Conservation (phyloP, 1,140 invertebrate species). For the Bombus huntii region DNA sequence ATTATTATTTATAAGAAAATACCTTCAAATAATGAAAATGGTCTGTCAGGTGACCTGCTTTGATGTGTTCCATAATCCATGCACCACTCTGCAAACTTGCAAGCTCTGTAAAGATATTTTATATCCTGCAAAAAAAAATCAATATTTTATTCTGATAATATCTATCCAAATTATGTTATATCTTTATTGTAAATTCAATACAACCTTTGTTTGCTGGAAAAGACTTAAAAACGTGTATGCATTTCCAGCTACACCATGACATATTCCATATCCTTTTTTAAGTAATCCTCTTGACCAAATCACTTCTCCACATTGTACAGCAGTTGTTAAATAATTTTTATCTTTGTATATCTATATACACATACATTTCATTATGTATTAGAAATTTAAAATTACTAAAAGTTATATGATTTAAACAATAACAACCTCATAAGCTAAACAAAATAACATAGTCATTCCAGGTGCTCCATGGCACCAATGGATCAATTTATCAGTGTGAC, state of each 20-base stretch:
- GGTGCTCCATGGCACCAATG: constrained; percentile 99
- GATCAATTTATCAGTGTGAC: constrained; percentile 89
- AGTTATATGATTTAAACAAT: constrained; percentile 40
- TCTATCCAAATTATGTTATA: background rate
- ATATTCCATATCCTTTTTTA: constrained; percentile 94
- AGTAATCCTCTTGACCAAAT: constrained; percentile 94
- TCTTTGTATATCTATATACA: constrained; percentile 86
- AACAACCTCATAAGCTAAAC: constrained; percentile 89
- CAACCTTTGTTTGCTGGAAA: constrained; percentile 90
- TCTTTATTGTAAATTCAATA: constrained; percentile 14
- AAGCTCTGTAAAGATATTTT: constrained; percentile 89
- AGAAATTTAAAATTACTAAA: constrained; percentile 11
- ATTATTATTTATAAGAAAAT: constrained; percentile 36
- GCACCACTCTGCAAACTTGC: constrained; percentile 93
- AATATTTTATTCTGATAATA: background rate
- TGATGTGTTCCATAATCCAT: constrained; percentile 88
- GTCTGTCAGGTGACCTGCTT: constrained; percentile 88
- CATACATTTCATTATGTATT: background rate
- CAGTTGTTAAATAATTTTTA: constrained; percentile 88
- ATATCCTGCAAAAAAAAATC: constrained; percentile 82
- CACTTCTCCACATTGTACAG: constrained; percentile 88
- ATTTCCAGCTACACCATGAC: constrained; percentile 96
- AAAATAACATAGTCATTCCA: constrained; percentile 91
- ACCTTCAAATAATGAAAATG: constrained; percentile 95
- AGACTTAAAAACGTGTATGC: constrained; percentile 93